These are phyloP conservation scores for Poecilia latipinna DNA, from an alignment of 2,113 vertebrate genomes.

Conservation along the genomic window DNA sequence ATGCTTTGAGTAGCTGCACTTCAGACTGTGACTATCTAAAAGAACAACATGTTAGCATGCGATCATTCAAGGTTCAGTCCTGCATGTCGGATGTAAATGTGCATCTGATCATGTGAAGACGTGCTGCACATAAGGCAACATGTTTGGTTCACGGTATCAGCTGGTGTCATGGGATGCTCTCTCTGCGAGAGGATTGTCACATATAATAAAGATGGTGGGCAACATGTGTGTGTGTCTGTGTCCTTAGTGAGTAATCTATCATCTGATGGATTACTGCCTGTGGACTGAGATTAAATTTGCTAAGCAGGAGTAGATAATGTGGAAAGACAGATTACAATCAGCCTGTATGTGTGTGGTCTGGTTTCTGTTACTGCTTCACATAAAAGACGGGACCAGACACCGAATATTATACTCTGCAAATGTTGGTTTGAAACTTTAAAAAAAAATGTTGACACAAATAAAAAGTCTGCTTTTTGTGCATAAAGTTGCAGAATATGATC, in stretches of 20 bases:
- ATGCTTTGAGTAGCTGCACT: conserved; percentile 12
- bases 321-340: conserved; percentile 30
- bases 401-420: background rate
- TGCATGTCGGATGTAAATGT: background rate
- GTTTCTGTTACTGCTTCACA: conserved; percentile 6
- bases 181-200: conserved; percentile 37
- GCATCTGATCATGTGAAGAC: background rate
- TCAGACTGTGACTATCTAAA: background rate
- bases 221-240: conserved; percentile 16
- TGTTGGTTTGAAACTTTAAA: background rate
- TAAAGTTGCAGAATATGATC: background rate
- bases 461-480: background rate
- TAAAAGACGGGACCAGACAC: background rate
- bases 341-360: conserved; percentile 15
- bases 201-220: conserved; percentile 38
- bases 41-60: conserved; percentile 1
- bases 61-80: conserved; percentile 1
- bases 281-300: conserved; percentile 67
- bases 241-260: conserved; percentile 33
- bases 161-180: conserved; percentile 26
- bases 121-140: background rate
- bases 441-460: background rate
- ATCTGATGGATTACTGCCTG: conserved; percentile 66
- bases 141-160: conserved; percentile 19
- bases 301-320: conserved; percentile 21